A percentile compares a stretch with the other conserved stretches of the same genome.
phyloP scores from a whole-genome alignment of 2,888 invertebrate species.

The Chironomus tentans region DNA sequence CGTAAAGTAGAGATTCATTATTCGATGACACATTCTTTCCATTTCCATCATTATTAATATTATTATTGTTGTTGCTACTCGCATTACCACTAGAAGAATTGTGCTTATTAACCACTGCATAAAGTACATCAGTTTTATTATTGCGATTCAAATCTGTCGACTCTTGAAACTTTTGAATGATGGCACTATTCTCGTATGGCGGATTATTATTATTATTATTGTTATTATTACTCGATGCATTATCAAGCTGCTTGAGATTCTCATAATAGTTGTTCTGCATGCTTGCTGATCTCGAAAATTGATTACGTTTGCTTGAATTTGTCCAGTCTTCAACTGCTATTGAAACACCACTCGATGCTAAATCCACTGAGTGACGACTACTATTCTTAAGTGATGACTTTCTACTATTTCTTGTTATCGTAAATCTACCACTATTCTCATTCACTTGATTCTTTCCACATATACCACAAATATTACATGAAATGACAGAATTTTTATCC shows the following conservation, averaged over 20 bases:
- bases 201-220: slow-evolving; percentile 10
- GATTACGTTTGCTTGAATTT: slow-evolving; percentile 16
- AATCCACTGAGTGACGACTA: slow-evolving; percentile 37
- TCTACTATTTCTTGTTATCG: slow-evolving; percentile 37
- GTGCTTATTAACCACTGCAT: slow-evolving; percentile 41
- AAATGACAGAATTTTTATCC: slow-evolving; percentile 18
- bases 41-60: not conserved
- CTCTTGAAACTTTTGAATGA: slow-evolving; percentile 33
- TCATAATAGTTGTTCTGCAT: slow-evolving; percentile 28
- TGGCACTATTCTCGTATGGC: slow-evolving; percentile 37
- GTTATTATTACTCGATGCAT: slow-evolving; percentile 20
- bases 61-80: slow-evolving; percentile 19
- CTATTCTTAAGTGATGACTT: slow-evolving; percentile 33
- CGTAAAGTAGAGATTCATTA: not conserved
- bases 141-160: slow-evolving; percentile 21
- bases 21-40: not conserved
- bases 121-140: slow-evolving; percentile 35
- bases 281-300: slow-evolving; percentile 28
- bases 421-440: slow-evolving; percentile 44
- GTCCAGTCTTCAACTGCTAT: slow-evolving; percentile 56
- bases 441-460: slow-evolving; percentile 44
- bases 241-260: slow-evolving; percentile 22
- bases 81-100: slow-evolving; percentile 40
- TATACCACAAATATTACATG: slow-evolving; percentile 38
- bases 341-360: slow-evolving; percentile 46